Conservation (phyloP, 2,888 invertebrate genomes). For the Epirrhoe tristata region DNA sequence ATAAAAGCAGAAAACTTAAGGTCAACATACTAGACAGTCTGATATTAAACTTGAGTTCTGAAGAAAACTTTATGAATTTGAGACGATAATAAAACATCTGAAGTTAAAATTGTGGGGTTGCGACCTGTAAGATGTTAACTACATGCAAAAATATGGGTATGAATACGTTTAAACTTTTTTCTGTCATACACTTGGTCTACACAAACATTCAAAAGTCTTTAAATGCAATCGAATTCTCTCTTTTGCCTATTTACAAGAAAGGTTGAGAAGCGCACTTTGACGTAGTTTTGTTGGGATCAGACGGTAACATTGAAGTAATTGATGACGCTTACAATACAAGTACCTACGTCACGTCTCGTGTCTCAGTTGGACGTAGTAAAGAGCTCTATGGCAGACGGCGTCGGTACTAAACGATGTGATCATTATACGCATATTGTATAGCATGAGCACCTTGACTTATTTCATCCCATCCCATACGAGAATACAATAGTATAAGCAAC, state of each 20-base stretch:
- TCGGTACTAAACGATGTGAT: not conserved
- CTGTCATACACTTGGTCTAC: no score
- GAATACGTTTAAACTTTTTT: no score
- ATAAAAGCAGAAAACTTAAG: constrained; percentile 33
- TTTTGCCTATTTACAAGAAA: no score
- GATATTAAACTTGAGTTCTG: constrained; percentile 16
- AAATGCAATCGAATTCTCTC: no score
- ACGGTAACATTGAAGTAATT: constrained; percentile 20
- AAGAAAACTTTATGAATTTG: constrained; percentile 20
- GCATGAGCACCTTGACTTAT: not conserved
- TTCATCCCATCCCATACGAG: no score
- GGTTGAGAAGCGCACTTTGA: constrained; percentile 3
- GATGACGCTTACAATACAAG: constrained; percentile 10
- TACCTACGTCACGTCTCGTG: constrained; percentile 35
- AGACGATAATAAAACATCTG: not conserved
- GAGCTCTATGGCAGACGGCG: not conserved
- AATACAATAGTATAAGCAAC: no score
- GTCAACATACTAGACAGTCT: constrained; percentile 36
- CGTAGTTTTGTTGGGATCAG: constrained; percentile 33
- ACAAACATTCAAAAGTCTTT: no score
- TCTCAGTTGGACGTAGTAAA: not conserved
- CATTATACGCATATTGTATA: not conserved
- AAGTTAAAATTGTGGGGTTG: not conserved
- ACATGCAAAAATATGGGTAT: no score
- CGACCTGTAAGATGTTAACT: not conserved